Conservation (phyloP, 2,797 vertebrate species). For the Neopelma chrysocephalum region DNA sequence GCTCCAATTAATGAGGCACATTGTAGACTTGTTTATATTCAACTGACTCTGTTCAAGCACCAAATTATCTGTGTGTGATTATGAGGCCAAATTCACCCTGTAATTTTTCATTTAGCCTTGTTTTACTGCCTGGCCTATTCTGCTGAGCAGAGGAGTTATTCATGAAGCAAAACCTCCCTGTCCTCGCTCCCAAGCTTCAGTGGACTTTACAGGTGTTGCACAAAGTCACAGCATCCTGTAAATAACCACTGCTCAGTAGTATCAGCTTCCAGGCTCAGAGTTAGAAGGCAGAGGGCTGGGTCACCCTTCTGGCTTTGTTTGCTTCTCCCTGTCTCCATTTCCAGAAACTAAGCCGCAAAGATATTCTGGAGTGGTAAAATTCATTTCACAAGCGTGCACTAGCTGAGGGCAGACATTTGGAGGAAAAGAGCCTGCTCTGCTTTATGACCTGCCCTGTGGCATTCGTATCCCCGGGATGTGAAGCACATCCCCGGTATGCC, state of each 20-base stretch:
- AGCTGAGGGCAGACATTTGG: not conserved
- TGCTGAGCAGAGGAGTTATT: not conserved
- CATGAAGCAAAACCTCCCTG: not conserved
- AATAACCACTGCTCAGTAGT: not conserved
- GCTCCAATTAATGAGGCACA: slow-evolving; percentile 53
- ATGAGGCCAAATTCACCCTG: slow-evolving; percentile 49
- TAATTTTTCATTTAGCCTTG: slow-evolving; percentile 61
- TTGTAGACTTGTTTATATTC: slow-evolving; percentile 52
- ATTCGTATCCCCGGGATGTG: fast-evolving
- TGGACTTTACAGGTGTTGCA: not conserved
- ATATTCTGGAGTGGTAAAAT: not conserved
- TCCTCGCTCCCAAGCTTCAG: not conserved
- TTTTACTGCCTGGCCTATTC: slow-evolving; percentile 22
- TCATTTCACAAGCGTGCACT: not conserved
- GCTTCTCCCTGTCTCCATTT: not conserved
- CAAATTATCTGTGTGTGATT: slow-evolving; percentile 48
- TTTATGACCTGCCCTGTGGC: not conserved
- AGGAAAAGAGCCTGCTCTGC: not conserved
- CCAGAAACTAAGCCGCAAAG: not conserved
- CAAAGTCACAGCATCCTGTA: not conserved
- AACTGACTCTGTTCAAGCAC: slow-evolving; percentile 18
- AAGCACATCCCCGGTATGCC: fast-evolving
- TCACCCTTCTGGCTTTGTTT: not conserved
- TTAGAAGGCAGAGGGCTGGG: not conserved
- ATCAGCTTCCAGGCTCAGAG: not conserved